Conservation (phyloP, 2,888 invertebrate genomes). For the Hylaea fasciaria region DNA sequence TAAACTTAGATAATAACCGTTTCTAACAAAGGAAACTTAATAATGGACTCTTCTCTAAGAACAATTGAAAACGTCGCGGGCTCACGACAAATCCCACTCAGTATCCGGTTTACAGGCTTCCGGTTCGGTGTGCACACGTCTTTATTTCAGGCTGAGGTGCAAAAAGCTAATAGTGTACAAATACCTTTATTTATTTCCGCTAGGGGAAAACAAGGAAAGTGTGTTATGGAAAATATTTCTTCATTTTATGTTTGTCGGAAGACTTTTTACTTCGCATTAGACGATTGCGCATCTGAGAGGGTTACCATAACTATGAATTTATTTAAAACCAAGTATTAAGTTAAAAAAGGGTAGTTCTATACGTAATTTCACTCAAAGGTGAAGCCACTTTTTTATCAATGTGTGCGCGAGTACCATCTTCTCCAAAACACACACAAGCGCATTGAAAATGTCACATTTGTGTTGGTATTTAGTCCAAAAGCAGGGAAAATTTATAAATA, state of each 20-base stretch:
- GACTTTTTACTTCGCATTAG: neutral
- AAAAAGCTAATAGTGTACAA: conserved; percentile 31
- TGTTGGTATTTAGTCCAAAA: too few relatives aligned
- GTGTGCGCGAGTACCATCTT: too few relatives aligned
- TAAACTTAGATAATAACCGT: conserved; percentile 21
- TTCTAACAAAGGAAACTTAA: conserved; percentile 24
- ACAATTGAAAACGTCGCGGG: conserved; percentile 30
- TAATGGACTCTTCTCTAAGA: conserved; percentile 26
- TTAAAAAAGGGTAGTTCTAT: too few relatives aligned
- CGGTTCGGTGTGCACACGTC: conserved; percentile 31
- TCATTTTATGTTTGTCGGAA: neutral
- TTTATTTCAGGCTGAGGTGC: conserved; percentile 32
- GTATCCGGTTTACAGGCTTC: conserved; percentile 23
- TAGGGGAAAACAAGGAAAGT: conserved; percentile 22
- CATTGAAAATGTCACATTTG: too few relatives aligned
- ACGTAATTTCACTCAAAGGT: too few relatives aligned
- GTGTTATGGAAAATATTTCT: conserved; percentile 7
- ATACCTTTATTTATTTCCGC: conserved; percentile 26
- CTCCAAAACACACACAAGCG: too few relatives aligned
- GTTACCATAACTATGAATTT: neutral
- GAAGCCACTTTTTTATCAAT: too few relatives aligned
- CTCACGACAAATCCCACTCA: conserved; percentile 26
- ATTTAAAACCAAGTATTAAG: too few relatives aligned
- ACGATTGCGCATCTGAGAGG: neutral
- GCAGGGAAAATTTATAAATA: too few relatives aligned